Evolutionary conservation across 2,888 invertebrate genomes (phyloP).

Genomic region (Sceliomorpha sp.): DNA sequence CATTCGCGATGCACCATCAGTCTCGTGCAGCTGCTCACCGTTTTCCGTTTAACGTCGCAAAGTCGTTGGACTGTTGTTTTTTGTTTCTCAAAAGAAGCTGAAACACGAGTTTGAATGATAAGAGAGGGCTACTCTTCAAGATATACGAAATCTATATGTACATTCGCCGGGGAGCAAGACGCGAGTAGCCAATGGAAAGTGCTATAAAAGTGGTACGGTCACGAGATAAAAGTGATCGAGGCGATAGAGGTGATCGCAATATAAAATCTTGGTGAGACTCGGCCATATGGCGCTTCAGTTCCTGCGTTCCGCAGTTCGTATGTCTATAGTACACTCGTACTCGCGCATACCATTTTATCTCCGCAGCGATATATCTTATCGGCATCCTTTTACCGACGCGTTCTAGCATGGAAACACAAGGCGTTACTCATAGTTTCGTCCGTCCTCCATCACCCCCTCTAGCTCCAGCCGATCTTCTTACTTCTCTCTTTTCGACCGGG

Average conservation of each 20-base stretch:
- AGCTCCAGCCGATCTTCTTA: not conserved
- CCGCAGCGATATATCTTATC: slow-evolving; percentile 61
- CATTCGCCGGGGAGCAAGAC: slow-evolving; percentile 11
- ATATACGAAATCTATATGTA: slow-evolving; percentile 8
- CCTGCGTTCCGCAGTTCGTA: slow-evolving; percentile 52
- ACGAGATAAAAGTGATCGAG: slow-evolving; percentile 65
- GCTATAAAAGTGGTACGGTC: slow-evolving; percentile 53
- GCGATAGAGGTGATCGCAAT: slow-evolving; percentile 63
- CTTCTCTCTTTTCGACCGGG: not conserved
- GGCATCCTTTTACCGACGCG: slow-evolving; percentile 52
- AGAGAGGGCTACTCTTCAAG: slow-evolving; percentile 9
- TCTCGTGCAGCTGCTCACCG: no score
- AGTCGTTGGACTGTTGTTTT: not conserved
- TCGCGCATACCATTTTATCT: slow-evolving; percentile 58
- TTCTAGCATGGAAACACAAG: slow-evolving; percentile 51
- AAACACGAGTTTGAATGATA: slow-evolving; percentile 6
- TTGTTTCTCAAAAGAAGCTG: slow-evolving; percentile 10
- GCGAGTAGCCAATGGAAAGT: slow-evolving; percentile 30
- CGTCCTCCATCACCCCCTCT: slow-evolving; percentile 3
- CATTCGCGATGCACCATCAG: no score
- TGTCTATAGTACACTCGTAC: slow-evolving; percentile 56
- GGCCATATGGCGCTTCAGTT: slow-evolving; percentile 61
- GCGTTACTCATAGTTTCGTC: slow-evolving; percentile 33
- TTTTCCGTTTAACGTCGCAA: not conserved
- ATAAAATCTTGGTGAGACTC: slow-evolving; percentile 67